Base-by-base conservation (phyloP, 53 echinoderm and acorn worm genomes). In the Crossaster papposus region DNA sequence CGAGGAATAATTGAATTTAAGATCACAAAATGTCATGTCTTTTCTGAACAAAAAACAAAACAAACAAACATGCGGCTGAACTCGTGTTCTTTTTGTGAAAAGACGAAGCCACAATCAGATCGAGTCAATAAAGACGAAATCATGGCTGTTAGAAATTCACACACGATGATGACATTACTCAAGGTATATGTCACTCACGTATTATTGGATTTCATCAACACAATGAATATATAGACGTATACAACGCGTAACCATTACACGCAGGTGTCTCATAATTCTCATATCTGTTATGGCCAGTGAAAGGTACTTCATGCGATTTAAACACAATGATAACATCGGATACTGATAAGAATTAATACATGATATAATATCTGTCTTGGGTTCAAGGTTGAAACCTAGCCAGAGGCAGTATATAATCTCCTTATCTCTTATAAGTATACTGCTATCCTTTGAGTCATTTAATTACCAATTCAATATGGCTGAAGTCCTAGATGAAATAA, bases 321-420 rank as follows among this genome's bases (percentile, higher is more conserved):
- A 68, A 68, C 28, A 26, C 28, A 68, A 68, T 68, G 68, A 68
- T 68, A 68, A 28, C 68, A 68, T 68, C 68, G 28, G 24, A n/a
- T 68, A 68, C 28, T 50, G 14, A 68, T n/a, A 50, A 78, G 12
- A 78, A 28, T 78, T 78, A 14, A 83, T 65, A 83, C 63, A 44
- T 83, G 15, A n/a, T n/a, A n/a, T n/a, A 7, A 44, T 44, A 44
- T 0, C 51, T 70, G 64, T 12, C 30, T 68, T 70, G 70, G 70
- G 83, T 83, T 83, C 83, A 83, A 70, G 83, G 83, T 83, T 36
- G 63, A 83, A 38, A 18, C 65, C 17, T n/a, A n/a, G 70, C 83
- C 44, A 6, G 15, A 14, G 50, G 83, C 70, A 24, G 38, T 20
- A 70, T 70, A 83, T 83, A 14, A 83, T 83, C 68, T 83, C 17